A percentile compares a stretch with the other conserved stretches of the same genome.
These are phyloP conservation scores for Leucozona laternaria DNA, from an alignment of 2,888 invertebrate genomes.

Conservation along the genomic window DNA sequence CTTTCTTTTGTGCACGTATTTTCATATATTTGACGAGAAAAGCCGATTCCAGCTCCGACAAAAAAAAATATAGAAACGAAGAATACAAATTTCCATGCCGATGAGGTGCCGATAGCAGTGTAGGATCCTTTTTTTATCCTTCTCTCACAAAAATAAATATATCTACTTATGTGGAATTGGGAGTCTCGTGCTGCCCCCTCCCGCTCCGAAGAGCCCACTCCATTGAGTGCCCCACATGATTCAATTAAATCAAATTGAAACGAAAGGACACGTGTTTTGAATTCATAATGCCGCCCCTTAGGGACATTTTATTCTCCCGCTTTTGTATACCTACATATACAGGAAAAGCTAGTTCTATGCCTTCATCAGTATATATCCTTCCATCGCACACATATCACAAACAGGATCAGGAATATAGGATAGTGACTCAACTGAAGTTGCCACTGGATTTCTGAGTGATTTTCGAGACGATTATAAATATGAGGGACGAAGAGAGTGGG, in stretches of 20 bases:
- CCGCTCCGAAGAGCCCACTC: not conserved
- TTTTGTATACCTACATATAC: no score
- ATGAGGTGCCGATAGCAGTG: constrained; percentile 70
- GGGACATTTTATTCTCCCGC: constrained; percentile 65
- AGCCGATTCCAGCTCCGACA: constrained; percentile 40
- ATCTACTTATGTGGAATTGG: constrained; percentile 1
- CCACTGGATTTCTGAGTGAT: constrained; percentile 72
- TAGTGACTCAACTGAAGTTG: constrained; percentile 34
- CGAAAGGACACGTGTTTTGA: constrained; percentile 80
- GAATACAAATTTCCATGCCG: constrained; percentile 66
- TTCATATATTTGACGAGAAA: constrained; percentile 71
- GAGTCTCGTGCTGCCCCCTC: not conserved
- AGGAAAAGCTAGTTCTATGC: not conserved
- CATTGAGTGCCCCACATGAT: constrained; percentile 78
- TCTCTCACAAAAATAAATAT: constrained; percentile 59
- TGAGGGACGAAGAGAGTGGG: not conserved
- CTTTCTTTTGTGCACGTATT: constrained; percentile 64
- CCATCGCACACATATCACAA: constrained; percentile 64
- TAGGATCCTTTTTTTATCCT: constrained; percentile 69
- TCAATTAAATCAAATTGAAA: constrained; percentile 83
- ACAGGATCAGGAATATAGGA: constrained; percentile 68
- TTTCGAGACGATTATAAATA: constrained; percentile 63
- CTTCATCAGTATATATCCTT: not conserved
- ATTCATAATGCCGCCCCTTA: constrained; percentile 77
- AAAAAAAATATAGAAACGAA: constrained; percentile 12